Evolutionary conservation across 2,797 vertebrate genomes (phyloP), one percentile per base, ranked within the genome.

Genomic region (Yasuhikotakia modesta): DNA sequence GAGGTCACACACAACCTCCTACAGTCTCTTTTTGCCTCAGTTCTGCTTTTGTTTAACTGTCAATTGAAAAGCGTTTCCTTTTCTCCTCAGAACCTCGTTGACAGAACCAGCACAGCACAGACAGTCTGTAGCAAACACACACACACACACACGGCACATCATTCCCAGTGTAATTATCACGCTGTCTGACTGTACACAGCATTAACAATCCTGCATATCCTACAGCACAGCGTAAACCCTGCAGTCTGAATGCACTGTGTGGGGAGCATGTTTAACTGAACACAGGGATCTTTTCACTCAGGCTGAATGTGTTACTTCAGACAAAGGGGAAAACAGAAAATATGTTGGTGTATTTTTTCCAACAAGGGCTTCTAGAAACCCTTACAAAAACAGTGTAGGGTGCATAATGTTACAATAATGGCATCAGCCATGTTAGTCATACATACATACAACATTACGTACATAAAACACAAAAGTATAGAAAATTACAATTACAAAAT

Each of bases 131-230:
- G 63, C 65, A 67, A 76, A 46, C 64, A 52, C 52, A 46, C 39
- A 50, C 8, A 21, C 2, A 4, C 30, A 46, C 48, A 61, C 60
- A 64, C 68, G 30, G 30, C 66, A 55, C 67, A 64, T 68, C 30
- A 69, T 53, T 76, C 22, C 57, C 45, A 55, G 64, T 74, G 67
- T 74, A 81, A 78, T 81, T 78, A 78, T 67, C 64, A 73, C 46
- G 35, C 55, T 73, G 70, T 50, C 61, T 77, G 22, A 77, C 80
- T 81, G 57, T 78, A 72, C 71, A 55, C 64, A 78, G 70, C 66
- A 63, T 71, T 77, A 81, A 78, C 69, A 67, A 73, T 72, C 79
- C 53, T 43, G 60, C 12, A 39, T 77, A 68, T 67, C 70, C 67
- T 39, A 27, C 67, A 70, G 46, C 16, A 30, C 67, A n/a, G 45